Evolutionary conservation across 2,888 invertebrate genomes (phyloP).

Genomic region (Griposia aprilina): DNA sequence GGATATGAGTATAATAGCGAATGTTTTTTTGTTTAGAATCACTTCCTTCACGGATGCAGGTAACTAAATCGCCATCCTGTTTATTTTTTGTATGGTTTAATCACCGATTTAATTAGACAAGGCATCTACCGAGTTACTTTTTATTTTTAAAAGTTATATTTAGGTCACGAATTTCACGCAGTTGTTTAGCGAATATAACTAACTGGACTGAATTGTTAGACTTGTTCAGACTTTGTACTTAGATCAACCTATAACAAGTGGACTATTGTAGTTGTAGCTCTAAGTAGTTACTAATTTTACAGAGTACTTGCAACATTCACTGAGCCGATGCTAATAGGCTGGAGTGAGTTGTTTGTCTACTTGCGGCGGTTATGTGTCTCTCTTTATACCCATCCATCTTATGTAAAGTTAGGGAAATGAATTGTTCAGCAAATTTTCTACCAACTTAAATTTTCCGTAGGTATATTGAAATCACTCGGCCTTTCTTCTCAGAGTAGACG

Average conservation of each 20-base stretch:
- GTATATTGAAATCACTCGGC: neutral
- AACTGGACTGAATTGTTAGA: neutral
- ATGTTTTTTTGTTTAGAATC: too few relatives aligned
- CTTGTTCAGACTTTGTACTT: neutral
- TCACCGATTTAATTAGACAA: neutral
- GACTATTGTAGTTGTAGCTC: neutral
- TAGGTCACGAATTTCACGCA: neutral
- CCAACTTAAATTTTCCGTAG: neutral
- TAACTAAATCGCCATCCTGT: too few relatives aligned
- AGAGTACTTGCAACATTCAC: slow-evolving; percentile 16
- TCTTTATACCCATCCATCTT: neutral
- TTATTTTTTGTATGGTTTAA: neutral
- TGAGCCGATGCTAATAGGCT: slow-evolving; percentile 9
- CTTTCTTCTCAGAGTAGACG: too few relatives aligned
- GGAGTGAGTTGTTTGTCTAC: neutral
- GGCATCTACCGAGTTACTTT: neutral
- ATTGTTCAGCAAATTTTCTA: neutral
- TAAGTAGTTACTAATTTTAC: slow-evolving; percentile 14
- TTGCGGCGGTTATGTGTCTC: too few relatives aligned
- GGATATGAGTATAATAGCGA: too few relatives aligned
- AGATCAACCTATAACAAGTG: neutral
- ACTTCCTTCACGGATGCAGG: too few relatives aligned
- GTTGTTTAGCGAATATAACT: neutral
- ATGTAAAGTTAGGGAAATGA: neutral
- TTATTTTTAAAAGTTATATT: neutral